These are phyloP conservation scores for Nebria ingens DNA, from an alignment of 1,140 invertebrate genomes.

Conservation along the genomic window DNA sequence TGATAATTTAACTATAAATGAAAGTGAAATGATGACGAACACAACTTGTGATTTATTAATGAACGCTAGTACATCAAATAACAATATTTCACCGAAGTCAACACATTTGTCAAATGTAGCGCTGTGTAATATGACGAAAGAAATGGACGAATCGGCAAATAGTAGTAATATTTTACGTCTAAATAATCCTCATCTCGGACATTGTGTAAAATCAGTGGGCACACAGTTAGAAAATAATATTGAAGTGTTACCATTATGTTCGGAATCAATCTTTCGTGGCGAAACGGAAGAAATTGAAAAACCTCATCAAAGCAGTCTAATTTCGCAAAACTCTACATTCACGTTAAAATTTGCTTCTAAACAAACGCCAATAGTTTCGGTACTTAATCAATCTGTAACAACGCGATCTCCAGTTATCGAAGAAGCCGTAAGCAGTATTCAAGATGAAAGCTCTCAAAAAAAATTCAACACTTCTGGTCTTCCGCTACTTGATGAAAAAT, in stretches of 20 bases:
- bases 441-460: not conserved
- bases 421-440: not conserved
- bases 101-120: not conserved
- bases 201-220: not conserved
- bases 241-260: not conserved
- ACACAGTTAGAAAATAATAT: not conserved
- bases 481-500: not conserved
- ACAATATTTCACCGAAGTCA: not conserved
- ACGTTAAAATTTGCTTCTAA: not conserved
- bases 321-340: not conserved
- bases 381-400: not conserved
- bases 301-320: not conserved
- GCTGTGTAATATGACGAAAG: not conserved
- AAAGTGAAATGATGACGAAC: not conserved
- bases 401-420: not conserved
- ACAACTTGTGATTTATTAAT: not conserved
- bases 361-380: not conserved
- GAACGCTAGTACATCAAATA: not conserved
- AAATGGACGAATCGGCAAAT: not conserved
- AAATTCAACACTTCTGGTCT: not conserved
- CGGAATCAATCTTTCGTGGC: not conserved
- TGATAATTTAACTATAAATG: not conserved
- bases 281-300: not conserved
- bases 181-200: not conserved
- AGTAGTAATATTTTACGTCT: not conserved